Evolutionary conservation across 2,113 vertebrate genomes (phyloP), one percentile per base, ranked within the genome.

Genomic region (Cyrtonyx montezumae): DNA sequence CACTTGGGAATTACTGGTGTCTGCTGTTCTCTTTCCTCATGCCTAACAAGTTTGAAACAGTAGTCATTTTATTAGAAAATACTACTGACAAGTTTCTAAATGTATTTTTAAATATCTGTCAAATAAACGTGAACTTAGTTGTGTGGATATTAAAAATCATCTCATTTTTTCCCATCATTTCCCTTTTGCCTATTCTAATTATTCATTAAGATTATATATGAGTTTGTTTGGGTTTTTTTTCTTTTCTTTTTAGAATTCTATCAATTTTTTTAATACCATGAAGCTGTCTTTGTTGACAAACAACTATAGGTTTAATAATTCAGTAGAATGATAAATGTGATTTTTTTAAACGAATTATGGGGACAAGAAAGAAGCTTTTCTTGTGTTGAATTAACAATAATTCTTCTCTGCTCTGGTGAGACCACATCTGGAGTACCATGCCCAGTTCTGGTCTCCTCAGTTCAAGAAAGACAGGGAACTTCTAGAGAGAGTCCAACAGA

Each of bases 61-160:
- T 73, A 43, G 69, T 87, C 84, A 79, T 49, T 91, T 81, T 76
- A 36, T 68, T 59, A 91, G 88, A 61, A 84, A 87, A 85, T 94
- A 82, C 42, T 86, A 74, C 49, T 79, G 18, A 36, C 2, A 2
- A 14, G 6, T 90, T 94, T 93, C 32, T 95, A 79, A 84, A 45
- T 30, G 5, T 71, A 69, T 88, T 65, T 95, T n/a, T 63, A 77
- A 90, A 88, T 70, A 70, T 62, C 8, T 82, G 63, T 76, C 15
- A 95, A 73, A 40, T 53, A 86, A 69, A 28, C 26, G 18, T 74
- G 22, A 63, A 59, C 20, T 46, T 37, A 46, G 9, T 58, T 8
- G 18, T 67, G 42, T 3, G 6, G 15, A 30, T 75, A 55, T 36
- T 91, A 62, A 83, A 92, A 90, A 61, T 73, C 3, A 68, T 71